These are phyloP conservation scores for Alca torda DNA, from an alignment of 2,797 vertebrate species.

Conservation along the genomic window DNA sequence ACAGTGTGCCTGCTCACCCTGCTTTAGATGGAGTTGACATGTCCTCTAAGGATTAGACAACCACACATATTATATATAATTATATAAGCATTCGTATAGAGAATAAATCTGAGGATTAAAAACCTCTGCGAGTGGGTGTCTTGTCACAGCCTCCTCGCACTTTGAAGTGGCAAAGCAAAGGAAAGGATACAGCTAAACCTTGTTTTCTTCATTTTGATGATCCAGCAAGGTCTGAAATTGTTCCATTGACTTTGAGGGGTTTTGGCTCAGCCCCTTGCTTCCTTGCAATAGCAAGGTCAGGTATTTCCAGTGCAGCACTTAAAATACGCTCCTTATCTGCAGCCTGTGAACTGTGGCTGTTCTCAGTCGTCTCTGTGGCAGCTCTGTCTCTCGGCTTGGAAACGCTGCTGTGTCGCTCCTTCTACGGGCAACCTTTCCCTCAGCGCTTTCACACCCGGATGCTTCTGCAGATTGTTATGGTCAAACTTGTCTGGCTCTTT, in stretches of 20 bases:
- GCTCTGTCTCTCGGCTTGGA: neutral
- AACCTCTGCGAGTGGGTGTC: neutral
- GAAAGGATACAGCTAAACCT: neutral
- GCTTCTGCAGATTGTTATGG: neutral
- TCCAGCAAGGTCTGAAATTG: neutral
- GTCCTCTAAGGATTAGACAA: neutral
- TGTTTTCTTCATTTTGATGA: neutral
- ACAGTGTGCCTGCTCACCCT: neutral
- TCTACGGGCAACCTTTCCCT: neutral
- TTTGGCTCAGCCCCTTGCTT: neutral
- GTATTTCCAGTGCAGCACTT: slow-evolving; percentile 20
- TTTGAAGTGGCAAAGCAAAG: neutral
- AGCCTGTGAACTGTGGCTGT: neutral
- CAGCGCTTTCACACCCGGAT: neutral
- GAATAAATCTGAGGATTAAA: slow-evolving; percentile 27
- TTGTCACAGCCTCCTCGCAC: neutral
- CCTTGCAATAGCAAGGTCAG: neutral
- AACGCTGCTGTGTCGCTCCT: neutral
- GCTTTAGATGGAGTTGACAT: neutral
- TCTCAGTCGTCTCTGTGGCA: neutral
- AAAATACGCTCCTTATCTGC: neutral
- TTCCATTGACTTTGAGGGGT: neutral
- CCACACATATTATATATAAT: neutral
- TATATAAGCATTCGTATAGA: neutral
- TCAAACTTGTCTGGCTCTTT: neutral